Conservation (phyloP, 2,888 invertebrate species). For the Stictocephala bisonia region DNA sequence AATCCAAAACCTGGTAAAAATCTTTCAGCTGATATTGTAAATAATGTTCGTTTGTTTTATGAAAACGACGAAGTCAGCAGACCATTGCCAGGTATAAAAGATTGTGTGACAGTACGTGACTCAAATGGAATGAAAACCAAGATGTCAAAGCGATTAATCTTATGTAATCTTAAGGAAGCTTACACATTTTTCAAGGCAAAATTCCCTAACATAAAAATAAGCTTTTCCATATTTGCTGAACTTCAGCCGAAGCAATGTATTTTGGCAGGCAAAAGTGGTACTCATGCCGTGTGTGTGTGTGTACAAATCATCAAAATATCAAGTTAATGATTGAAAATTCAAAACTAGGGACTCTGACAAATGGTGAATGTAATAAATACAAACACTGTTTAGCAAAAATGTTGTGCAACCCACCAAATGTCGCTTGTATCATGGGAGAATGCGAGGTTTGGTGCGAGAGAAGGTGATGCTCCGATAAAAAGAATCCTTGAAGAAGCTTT, state of each 20-base stretch:
- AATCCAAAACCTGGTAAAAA: slow-evolving; percentile 22
- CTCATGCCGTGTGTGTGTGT: slow-evolving; percentile 17
- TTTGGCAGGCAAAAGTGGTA: slow-evolving; percentile 33
- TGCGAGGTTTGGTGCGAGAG: too few relatives aligned
- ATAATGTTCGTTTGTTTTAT: slow-evolving; percentile 3
- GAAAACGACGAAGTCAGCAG: slow-evolving; percentile 19
- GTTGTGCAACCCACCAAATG: too few relatives aligned
- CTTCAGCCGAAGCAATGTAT: slow-evolving; percentile 42
- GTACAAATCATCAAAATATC: too few relatives aligned
- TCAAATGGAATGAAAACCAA: background rate
- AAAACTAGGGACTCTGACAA: too few relatives aligned
- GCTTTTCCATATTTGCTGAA: slow-evolving; percentile 45
- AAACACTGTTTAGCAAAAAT: too few relatives aligned
- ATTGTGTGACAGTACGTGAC: background rate
- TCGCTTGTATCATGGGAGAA: too few relatives aligned
- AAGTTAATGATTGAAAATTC: too few relatives aligned
- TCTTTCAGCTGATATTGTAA: background rate
- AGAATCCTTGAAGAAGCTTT: too few relatives aligned
- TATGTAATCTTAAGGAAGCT: slow-evolving; percentile 20
- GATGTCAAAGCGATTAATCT: background rate
- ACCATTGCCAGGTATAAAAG: slow-evolving; percentile 12
- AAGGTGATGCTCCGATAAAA: too few relatives aligned
- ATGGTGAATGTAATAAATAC: too few relatives aligned
- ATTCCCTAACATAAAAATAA: slow-evolving; percentile 25
- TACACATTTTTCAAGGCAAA: slow-evolving; percentile 19